Evolutionary conservation across 1,140 invertebrate species (phyloP).

Genomic region (Orchesella cincta): DNA sequence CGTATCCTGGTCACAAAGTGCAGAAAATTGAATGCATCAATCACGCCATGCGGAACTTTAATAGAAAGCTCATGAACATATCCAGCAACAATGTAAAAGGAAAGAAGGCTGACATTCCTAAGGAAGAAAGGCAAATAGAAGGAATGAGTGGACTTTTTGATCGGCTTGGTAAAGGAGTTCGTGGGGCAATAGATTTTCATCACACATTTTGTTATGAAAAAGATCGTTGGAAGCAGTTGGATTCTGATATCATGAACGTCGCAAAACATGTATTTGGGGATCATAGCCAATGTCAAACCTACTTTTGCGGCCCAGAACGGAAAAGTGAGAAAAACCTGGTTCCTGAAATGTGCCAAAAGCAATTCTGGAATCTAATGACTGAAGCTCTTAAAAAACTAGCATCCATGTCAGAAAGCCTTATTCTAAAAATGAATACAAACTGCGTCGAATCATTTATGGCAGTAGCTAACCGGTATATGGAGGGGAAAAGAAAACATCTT

Average conservation of each 20-base stretch:
- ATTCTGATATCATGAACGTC: not conserved
- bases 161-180: not conserved
- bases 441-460: slow-evolving; percentile 55
- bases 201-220: too few relatives aligned
- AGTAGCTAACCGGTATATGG: slow-evolving; percentile 52
- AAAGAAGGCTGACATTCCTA: not conserved
- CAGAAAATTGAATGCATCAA: not conserved
- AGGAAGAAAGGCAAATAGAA: not conserved
- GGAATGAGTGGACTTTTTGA: not conserved
- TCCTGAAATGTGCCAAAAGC: not conserved
- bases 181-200: not conserved
- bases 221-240: not conserved
- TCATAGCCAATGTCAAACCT: not conserved
- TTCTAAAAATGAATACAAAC: slow-evolving; percentile 56
- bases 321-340: not conserved
- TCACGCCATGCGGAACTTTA: not conserved
- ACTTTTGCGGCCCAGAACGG: not conserved
- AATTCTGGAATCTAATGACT: not conserved
- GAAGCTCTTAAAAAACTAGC: not conserved
- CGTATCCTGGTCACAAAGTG: not conserved
- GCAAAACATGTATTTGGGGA: not conserved
- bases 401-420: slow-evolving; percentile 47
- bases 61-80: not conserved
- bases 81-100: not conserved
- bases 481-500: slow-evolving; percentile 55